These are phyloP conservation scores for Cynocephalus volans DNA, from an alignment of 2,113 vertebrate genomes.

Conservation along the genomic window DNA sequence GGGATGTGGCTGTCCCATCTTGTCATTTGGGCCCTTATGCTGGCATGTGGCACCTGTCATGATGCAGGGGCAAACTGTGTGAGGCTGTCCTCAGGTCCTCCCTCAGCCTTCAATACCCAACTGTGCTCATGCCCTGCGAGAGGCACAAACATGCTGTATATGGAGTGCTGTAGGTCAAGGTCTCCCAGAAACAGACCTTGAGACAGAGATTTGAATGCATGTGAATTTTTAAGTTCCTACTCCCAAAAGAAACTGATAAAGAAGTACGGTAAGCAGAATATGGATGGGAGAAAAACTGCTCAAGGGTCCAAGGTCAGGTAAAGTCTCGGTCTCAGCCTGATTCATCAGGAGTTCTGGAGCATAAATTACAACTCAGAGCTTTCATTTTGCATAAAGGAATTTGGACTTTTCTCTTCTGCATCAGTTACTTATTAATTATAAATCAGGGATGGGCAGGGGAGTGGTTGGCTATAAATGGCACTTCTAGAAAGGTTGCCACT, in stretches of 20 bases:
- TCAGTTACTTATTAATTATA: not conserved
- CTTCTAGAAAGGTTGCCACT: not conserved
- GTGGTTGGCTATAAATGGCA: not conserved
- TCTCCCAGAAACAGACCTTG: not conserved
- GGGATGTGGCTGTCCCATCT: not conserved
- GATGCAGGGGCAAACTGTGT: not conserved
- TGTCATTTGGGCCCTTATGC: not conserved
- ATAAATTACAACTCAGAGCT: not conserved
- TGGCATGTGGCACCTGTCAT: too few relatives aligned
- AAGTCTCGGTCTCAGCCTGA: not conserved
- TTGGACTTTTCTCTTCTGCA: not conserved
- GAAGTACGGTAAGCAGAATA: not conserved
- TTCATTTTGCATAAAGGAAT: not conserved
- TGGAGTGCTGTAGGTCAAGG: not conserved
- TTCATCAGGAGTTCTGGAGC: not conserved
- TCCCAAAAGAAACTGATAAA: not conserved
- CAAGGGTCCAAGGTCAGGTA: not conserved
- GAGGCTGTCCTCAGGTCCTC: not conserved
- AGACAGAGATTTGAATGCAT: not conserved
- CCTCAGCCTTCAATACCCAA: accelerated
- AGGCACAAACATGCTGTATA: too few relatives aligned
- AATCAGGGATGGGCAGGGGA: not conserved
- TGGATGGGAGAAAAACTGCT: not conserved
- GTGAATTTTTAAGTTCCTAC: not conserved
- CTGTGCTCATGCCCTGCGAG: too few relatives aligned